phyloP scores from a whole-genome alignment of 2,888 invertebrate species.

The Lacanobia oleracea region DNA sequence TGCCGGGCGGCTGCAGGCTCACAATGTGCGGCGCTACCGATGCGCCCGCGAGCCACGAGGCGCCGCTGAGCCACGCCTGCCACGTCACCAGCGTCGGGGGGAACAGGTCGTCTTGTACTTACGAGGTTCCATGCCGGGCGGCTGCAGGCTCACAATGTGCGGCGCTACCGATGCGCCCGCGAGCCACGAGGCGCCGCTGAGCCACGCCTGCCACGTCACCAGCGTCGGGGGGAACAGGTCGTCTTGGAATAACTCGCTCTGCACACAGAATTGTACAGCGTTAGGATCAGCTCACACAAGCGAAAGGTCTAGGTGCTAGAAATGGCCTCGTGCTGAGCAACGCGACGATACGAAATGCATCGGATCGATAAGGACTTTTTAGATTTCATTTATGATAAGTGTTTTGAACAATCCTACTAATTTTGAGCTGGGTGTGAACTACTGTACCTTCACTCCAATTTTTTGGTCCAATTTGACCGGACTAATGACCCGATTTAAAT shows the following conservation, averaged over 20 bases:
- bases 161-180: constrained; percentile 91
- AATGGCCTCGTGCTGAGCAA: neutral
- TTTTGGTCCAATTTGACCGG: no score
- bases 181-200: constrained; percentile 95
- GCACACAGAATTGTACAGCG: constrained; percentile 37
- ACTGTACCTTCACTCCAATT: no score
- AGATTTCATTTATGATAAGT: no score
- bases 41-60: constrained; percentile 95
- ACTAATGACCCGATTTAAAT: no score
- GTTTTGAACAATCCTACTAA: no score
- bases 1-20: constrained; percentile 96
- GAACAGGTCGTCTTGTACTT: constrained; percentile 62
- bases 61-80: constrained; percentile 87
- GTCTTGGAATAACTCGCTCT: constrained; percentile 99
- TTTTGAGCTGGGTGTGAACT: no score
- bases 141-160: constrained; percentile 93
- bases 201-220: constrained; percentile 95
- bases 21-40: constrained; percentile 91
- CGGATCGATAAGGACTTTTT: no score
- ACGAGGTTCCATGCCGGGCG: constrained; percentile 97
- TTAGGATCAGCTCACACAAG: neutral
- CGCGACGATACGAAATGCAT: no score
- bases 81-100: neutral
- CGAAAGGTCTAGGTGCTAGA: no score
- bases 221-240: constrained; percentile 98